Evolutionary conservation across 2,113 vertebrate genomes (phyloP).

Genomic region (Macrotus californicus): DNA sequence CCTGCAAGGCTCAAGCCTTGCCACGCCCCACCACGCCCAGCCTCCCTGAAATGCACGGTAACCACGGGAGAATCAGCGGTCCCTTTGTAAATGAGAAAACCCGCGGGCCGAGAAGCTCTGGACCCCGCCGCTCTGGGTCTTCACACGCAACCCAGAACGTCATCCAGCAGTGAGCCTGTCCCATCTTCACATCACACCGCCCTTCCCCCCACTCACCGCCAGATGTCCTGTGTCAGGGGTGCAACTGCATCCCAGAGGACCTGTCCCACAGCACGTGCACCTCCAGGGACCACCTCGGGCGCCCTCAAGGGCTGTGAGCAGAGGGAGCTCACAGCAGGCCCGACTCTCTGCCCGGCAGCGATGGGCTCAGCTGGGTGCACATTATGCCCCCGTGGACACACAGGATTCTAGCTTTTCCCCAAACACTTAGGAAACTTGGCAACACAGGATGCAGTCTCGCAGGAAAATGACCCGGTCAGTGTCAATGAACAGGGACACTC

Average conservation of each 20-base stretch:
- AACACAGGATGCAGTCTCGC: accelerated
- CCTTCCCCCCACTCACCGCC: accelerated
- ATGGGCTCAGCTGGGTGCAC: accelerated
- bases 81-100: background rate
- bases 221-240: accelerated
- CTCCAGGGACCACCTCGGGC: background rate
- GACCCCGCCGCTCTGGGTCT: background rate
- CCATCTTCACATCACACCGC: background rate
- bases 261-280: accelerated
- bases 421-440: background rate
- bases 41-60: background rate
- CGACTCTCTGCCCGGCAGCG: too few species aligned
- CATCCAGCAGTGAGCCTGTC: too few species aligned
- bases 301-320: accelerated
- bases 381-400: background rate
- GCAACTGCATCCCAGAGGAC: accelerated
- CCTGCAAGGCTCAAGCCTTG: accelerated
- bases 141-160: background rate
- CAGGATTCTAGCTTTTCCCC: background rate
- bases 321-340: accelerated
- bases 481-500: accelerated
- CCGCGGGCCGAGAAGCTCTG: too few species aligned
- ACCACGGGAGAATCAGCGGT: background rate
- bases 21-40: background rate
- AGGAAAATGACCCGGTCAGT: accelerated